Base-by-base conservation (phyloP, 2,797 vertebrate species). In the Psittacula echo region DNA sequence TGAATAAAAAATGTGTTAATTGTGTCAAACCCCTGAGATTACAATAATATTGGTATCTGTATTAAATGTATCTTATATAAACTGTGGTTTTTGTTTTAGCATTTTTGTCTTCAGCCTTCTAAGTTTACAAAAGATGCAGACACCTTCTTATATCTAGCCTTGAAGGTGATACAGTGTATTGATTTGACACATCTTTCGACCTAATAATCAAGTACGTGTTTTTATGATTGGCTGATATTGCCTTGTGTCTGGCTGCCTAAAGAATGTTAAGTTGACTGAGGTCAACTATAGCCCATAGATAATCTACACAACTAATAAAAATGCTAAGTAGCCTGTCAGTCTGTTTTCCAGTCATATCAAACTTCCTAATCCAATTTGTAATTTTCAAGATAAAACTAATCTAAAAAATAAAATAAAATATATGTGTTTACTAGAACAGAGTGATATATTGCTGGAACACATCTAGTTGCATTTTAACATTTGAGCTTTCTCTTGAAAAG, bases 141-240 rank as follows among this genome's bases (percentile, higher is more conserved):
- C 0, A 0, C 61, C 54, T 91, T 88, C 78, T 87, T 91, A 62
- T 51, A 91, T 66, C 50, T 94, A 94, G 85, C 87, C 92, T 96
- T 97, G 95, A 91, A 96, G 94, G 95, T 97, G 96, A 97, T 96
- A 67, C 67, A 76, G 48, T 71, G 60, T 96, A 97, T 97, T 97
- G 97, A 97, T 97, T 93, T 96, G 94, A 94, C 94, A 96, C 67
- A 92, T 97, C 95, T 94, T 90, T 86, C 95, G 93, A 96, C 96
- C 94, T 97, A 96, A 97, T 97, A 97, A 97, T 97, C 96, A 96
- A 97, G 90, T 92, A 85, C 88, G 84, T 96, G 92, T 86, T 97
- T 96, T 97, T 97, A 94, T 97, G 95, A 97, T 96, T 97, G 97
- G 95, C 85, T 96, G 92, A 92, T 95, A 88, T 94, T 96, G 87